These are phyloP conservation scores for Stichodactyla helianthus DNA, from an alignment of 64 coral and sea anemone species.

Conservation along the genomic window DNA sequence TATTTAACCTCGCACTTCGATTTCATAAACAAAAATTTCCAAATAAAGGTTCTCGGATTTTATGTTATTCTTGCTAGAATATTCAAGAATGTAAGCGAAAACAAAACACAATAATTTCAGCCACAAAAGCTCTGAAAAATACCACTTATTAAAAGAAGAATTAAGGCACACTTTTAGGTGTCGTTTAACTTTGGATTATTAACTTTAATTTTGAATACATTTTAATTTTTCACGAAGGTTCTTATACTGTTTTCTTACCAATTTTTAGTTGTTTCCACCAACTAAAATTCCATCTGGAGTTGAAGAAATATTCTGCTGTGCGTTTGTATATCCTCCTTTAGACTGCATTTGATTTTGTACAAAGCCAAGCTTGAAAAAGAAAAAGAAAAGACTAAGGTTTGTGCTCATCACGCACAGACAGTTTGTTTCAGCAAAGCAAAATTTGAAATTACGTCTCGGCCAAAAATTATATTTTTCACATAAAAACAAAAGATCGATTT, in stretches of 20 bases:
- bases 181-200: background rate
- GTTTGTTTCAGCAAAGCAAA: background rate
- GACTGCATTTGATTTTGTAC: conserved; percentile 19
- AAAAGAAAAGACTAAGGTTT: background rate
- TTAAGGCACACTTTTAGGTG: background rate
- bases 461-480: background rate
- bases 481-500: background rate
- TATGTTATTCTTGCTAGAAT: background rate
- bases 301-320: background rate
- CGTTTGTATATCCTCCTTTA: background rate
- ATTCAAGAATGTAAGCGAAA: background rate
- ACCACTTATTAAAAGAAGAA: background rate
- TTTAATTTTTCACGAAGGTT: background rate
- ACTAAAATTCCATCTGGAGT: conserved; percentile 13
- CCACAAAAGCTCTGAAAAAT: background rate
- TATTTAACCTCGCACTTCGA: background rate
- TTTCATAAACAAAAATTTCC: background rate
- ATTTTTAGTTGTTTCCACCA: background rate
- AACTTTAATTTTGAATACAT: background rate
- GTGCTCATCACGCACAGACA: background rate
- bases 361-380: background rate
- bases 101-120: background rate
- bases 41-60: background rate
- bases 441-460: background rate
- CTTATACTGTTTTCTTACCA: background rate